Base-by-base conservation (phyloP, 2,888 invertebrate species). In the Achlya flavicornis region DNA sequence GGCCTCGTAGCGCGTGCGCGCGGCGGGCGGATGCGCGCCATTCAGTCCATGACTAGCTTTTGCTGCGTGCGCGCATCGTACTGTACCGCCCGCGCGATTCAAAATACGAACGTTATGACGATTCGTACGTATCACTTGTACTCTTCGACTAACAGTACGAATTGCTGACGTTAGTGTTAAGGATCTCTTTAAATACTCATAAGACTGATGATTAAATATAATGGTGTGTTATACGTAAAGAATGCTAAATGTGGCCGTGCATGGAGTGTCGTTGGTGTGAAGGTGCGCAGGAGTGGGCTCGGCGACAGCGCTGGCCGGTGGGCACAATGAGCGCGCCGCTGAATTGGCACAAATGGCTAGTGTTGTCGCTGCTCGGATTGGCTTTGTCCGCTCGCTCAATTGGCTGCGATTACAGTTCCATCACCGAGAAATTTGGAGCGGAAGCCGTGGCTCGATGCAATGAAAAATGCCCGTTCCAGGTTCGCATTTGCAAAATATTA, bases 291-390 rank as follows among this genome's bases (percentile, higher is more conserved):
- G 81, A 80, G 84, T 83, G 82, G 80, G 80, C 73, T 80, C 74
- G 79, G 79, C 81, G 71, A 71, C 78, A 72, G 79, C 77, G 79
- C 77, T 77, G 78, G 71, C 70, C 78, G 74, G 81, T 77, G 84
- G 81, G 81, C 86, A 92, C 91, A 92, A 92, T 93, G 93, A 89
- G 86, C 86, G 83, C 85, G 87, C 85, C 85, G 83, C 86, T 85
- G 92, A 93, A 93, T 92, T 93, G 93, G 92, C 93, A 89, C 89
- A 92, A 93, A 92, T 93, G 93, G 92, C 89, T 92, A 84, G 89
- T 92, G 91, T 88, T 92, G 91, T 86, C 88, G 89, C 84, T 93
- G 87, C 83, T 93, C 87, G 93, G 93, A 92, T 92, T 93, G 91
- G 92, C 92, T 92, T 91, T 93, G 93, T 92, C 93, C 93, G 93